A percentile compares a stretch with the other conserved stretches of the same genome.
Evolutionary conservation across 2,888 invertebrate genomes (phyloP).

Genomic region (Tetragonula carbonaria): DNA sequence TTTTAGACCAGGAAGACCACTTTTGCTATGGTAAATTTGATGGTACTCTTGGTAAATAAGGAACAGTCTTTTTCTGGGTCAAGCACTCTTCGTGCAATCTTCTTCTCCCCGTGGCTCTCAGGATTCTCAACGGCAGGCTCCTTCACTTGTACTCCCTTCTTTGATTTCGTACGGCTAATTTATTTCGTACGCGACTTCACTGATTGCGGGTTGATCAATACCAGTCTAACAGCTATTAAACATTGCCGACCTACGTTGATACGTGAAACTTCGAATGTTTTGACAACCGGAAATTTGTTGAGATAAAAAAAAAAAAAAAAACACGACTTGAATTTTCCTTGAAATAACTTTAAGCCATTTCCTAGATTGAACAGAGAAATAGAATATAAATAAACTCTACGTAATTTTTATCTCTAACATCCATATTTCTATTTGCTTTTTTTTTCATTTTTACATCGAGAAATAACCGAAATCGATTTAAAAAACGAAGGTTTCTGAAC

Average conservation of each 20-base stretch:
- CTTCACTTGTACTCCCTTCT: not conserved
- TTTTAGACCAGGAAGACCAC: not conserved
- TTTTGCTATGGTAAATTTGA: slow-evolving; percentile 20
- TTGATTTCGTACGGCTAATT: not conserved
- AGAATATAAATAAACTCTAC: not conserved
- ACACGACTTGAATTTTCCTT: not conserved
- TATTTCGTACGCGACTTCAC: not conserved
- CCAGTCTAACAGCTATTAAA: not conserved
- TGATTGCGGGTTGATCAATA: not conserved
- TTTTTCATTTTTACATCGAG: too few species aligned
- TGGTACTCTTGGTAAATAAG: slow-evolving; percentile 14
- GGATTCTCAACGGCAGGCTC: slow-evolving; percentile 15
- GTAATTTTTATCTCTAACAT: too few species aligned
- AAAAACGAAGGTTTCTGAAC: too few species aligned
- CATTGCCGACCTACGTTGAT: not conserved
- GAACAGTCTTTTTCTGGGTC: slow-evolving; percentile 11
- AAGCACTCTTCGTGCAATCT: slow-evolving; percentile 9
- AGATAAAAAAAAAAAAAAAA: not conserved
- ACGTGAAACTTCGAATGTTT: not conserved
- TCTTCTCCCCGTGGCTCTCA: slow-evolving; percentile 17
- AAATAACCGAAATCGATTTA: too few species aligned
- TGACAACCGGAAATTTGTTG: not conserved
- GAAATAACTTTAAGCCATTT: accelerated
- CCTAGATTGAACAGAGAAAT: not conserved
- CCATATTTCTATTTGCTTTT: too few species aligned